phyloP scores from a whole-genome alignment of 2,113 vertebrate genomes.

The Hippocampus zosterae region DNA sequence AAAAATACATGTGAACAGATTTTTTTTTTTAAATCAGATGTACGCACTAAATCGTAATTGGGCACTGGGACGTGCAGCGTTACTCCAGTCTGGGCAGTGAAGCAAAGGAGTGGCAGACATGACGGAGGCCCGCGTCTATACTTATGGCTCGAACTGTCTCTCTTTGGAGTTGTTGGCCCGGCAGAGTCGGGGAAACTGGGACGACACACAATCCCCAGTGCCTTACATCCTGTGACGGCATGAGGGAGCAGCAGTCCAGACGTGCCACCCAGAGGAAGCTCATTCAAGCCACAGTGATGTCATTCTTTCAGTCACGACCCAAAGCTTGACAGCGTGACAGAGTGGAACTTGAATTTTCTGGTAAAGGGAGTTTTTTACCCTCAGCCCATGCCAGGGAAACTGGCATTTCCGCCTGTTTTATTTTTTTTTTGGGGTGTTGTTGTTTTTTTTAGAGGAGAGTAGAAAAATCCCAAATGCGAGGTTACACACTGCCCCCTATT shows the following conservation, averaged over 20 bases:
- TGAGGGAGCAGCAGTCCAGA: constrained; percentile 6
- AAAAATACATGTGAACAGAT: neutral
- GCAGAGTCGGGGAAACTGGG: constrained; percentile 3
- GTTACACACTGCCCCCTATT: constrained; percentile 5
- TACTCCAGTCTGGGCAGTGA: neutral
- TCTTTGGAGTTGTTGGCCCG: neutral
- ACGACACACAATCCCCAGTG: constrained; percentile 1
- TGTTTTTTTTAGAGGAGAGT: neutral
- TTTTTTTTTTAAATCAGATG: neutral
- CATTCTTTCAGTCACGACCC: constrained; percentile 10
- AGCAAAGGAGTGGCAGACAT: neutral
- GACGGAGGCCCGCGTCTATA: neutral
- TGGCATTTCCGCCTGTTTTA: neutral
- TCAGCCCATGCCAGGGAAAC: constrained; percentile 3
- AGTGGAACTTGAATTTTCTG: constrained; percentile 11
- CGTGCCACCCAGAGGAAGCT: constrained; percentile 11
- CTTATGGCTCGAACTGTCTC: neutral
- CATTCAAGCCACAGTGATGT: constrained; percentile 8
- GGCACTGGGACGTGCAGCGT: neutral
- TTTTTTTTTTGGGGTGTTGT: no score
- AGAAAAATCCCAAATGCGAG: neutral
- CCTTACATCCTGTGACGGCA: constrained; percentile 9
- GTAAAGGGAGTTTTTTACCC: constrained; percentile 9
- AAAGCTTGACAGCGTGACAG: constrained; percentile 5
- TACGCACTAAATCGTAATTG: neutral